Evolutionary conservation across 2,113 vertebrate genomes (phyloP).

Genomic region (Erythrocercus mccallii): DNA sequence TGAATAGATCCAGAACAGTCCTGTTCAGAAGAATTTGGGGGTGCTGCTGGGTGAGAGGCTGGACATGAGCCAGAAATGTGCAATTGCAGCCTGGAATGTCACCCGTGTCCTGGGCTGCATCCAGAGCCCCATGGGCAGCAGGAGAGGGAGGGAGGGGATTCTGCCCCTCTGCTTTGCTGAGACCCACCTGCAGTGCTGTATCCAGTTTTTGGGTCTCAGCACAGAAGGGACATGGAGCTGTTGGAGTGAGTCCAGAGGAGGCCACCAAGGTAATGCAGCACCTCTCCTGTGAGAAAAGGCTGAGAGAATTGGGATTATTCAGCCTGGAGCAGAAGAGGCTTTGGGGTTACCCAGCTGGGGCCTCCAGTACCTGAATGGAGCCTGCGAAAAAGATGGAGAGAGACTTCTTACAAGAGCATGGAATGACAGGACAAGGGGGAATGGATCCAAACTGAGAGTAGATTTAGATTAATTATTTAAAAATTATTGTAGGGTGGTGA

Average conservation of each 20-base stretch:
- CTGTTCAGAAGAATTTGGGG: background rate
- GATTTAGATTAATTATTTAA: background rate
- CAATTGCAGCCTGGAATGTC: background rate
- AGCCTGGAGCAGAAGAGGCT: background rate
- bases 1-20: background rate
- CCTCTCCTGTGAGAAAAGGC: background rate
- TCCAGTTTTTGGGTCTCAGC: background rate
- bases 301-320: background rate
- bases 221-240: background rate
- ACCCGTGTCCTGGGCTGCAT: background rate
- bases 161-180: background rate
- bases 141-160: background rate
- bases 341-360: background rate
- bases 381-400: background rate
- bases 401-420: background rate
- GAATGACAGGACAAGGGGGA: background rate
- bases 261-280: too few relatives aligned
- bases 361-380: background rate
- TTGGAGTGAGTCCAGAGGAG: background rate
- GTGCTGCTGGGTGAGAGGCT: background rate
- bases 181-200: background rate
- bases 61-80: background rate
- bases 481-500: too few relatives aligned
- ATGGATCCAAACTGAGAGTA: background rate
- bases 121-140: background rate